phyloP scores from a whole-genome alignment of 2,888 invertebrate species.

The Catonia carolina region DNA sequence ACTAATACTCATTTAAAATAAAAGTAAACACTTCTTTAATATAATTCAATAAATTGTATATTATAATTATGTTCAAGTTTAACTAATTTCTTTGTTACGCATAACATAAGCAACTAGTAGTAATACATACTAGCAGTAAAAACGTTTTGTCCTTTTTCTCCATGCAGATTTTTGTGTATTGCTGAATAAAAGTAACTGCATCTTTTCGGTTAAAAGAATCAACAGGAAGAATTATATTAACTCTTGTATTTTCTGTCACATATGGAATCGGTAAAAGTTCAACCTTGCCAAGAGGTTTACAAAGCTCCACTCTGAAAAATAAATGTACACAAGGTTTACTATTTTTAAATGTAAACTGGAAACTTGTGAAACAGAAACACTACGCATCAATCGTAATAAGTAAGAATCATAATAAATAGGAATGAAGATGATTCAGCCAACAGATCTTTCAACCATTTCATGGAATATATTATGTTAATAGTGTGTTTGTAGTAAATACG shows the following conservation, averaged over 20 bases:
- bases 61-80: too few species aligned
- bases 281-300: constrained; percentile 77
- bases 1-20: too few species aligned
- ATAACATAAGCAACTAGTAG: too few species aligned
- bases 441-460: neutral
- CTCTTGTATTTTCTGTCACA: constrained; percentile 85
- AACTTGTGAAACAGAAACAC: too few species aligned
- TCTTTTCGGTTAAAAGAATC: constrained; percentile 50
- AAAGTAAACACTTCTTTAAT: too few species aligned
- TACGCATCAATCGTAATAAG: too few species aligned
- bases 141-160: constrained; percentile 72
- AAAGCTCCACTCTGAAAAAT: constrained; percentile 61
- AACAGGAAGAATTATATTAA: constrained; percentile 69
- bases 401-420: neutral
- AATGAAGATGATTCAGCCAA: neutral
- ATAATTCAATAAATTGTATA: too few species aligned
- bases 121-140: constrained; percentile 56
- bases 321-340: constrained; percentile 21
- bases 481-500: too few species aligned
- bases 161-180: constrained; percentile 66
- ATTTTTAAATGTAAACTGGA: too few species aligned
- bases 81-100: too few species aligned
- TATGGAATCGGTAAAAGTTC: constrained; percentile 90
- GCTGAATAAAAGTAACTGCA: constrained; percentile 59
- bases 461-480: too few species aligned